Evolutionary conservation across 2,888 invertebrate species (phyloP), one percentile per base, ranked within the genome.

Genomic region (Eudasyphora cyanicolor): DNA sequence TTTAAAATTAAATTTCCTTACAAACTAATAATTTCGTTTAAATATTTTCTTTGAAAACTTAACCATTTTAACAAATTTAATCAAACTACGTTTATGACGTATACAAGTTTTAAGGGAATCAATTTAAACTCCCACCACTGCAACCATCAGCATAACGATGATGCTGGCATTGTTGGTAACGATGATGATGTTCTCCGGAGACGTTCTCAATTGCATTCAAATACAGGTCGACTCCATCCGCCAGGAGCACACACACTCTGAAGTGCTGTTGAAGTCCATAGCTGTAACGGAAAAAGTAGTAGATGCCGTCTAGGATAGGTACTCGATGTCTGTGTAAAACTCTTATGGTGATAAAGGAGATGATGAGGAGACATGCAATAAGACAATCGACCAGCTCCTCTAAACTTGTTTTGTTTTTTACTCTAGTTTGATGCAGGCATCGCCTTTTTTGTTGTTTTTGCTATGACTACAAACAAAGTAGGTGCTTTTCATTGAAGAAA

Each of bases 381-480:
- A 57, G 27, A 57, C 57, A 57, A 24, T 57, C 57, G 57, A 24
- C 57, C 27, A 57, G 14, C 10, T 21, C n/a, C n/a, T n/a, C 6
- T 24, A 2, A 54, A 21, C 10, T 7, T 19, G 27, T 57, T 57
- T 57, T 57, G n/a, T n/a, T n/a, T n/a, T 57, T 57, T 14, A 24
- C 21, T 51, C 27, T 57, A 57, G 12, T 14, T 57, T 57, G 3
- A 8, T 6, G 5, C 24, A 12, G 8, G 10, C 54, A 19, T n/a
- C n/a, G n/a, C n/a, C n/a, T n/a, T n/a, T n/a, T n/a, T n/a, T 21
- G 17, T 54, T 54, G 19, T 21, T 24, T 27, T 57, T 57, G 27
- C 27, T 57, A 57, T 57, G 57, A 27, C 57, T 27, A 57, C 57
- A 57, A 24, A 57, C 57, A n/a, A n/a, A 27, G 57, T 27, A 57